Base-by-base conservation (phyloP, 1,140 invertebrate genomes). In the Lordiphosa collinella region DNA sequence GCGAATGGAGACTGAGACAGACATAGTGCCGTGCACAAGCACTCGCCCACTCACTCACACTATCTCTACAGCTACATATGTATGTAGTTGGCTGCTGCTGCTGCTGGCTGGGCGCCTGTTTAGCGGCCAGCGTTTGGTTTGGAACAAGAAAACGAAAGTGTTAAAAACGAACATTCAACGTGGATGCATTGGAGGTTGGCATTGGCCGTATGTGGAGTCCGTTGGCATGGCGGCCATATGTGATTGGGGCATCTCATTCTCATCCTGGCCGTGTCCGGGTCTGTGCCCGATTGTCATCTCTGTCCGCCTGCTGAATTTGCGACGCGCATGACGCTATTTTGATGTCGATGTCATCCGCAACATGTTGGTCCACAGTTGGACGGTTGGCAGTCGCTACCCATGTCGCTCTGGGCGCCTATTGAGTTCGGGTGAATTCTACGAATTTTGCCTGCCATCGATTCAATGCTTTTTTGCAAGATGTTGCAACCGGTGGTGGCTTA, bases 121-220 rank as follows among this genome's bases (percentile, higher is more conserved):
- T 69, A 87, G 71, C 69, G 86, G 87, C 87, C 82, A 88, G 87
- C 86, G 67, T 65, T 66, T 73, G 68, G 86, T 87, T 37, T 87
- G 87, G 86, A 86, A 87, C 87, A 87, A 87, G 87, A 89, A 89
- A 88, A 85, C 72, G 86, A 89, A 89, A 89, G 87, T 89, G 78
- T 84, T 74, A 69, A 75, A 56, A 25, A 25, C 22, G 6, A 25
- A 18, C 18, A 18, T 18, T 18, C 4, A 2, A 4, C 18, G 4
- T 18, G 4, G 18, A 68, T 25, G 22, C 22, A 25, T n/a, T n/a
- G n/a, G n/a, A n/a, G n/a, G 22, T 40, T 40, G 62, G 60, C 65
- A 56, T 55, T 61, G 66, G 48, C 43, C 62, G 35, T 63, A 57
- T 66, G 67, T 66, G 63, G 44, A 64, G 71, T 57, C 70, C 72